phyloP scores from a whole-genome alignment of 1,140 invertebrate genomes.

The Galleria mellonella region DNA sequence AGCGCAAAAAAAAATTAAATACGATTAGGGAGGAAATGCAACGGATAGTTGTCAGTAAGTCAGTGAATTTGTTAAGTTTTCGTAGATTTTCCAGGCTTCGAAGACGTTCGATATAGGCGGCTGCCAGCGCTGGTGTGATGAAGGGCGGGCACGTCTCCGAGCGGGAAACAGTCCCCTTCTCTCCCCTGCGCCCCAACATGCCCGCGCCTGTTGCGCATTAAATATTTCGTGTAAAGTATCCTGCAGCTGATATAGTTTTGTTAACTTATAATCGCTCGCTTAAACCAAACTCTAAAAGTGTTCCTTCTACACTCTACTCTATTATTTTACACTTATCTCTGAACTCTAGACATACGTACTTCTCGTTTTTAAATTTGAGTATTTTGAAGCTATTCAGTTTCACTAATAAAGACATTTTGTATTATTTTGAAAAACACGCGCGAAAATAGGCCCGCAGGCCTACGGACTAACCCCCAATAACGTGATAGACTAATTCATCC shows the following conservation, averaged over 20 bases:
- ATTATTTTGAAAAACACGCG: conserved; percentile 1
- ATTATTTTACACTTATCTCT: conserved; percentile 74
- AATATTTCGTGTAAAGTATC: no score
- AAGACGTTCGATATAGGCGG: background rate
- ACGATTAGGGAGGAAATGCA: no score
- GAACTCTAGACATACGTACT: conserved; percentile 78
- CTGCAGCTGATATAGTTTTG: no score
- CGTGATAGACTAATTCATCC: background rate
- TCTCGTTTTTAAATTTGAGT: conserved; percentile 78
- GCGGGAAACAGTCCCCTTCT: conserved; percentile 7
- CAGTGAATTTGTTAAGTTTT: background rate
- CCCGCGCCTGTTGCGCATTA: background rate
- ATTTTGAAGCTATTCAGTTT: conserved; percentile 79
- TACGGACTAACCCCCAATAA: background rate
- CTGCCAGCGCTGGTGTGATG: conserved; percentile 19
- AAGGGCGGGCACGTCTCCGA: conserved; percentile 20
- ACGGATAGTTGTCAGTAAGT: no score
- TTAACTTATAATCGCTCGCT: no score
- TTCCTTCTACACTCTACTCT: background rate
- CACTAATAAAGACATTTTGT: conserved; percentile 78
- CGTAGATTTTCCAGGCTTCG: background rate
- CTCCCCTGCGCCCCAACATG: conserved; percentile 1
- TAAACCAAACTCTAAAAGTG: no score
- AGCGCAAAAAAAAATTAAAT: background rate
- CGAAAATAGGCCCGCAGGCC: conserved; percentile 7